phyloP scores from a whole-genome alignment of 2,113 vertebrate species.

The Mormyrus iriodes region DNA sequence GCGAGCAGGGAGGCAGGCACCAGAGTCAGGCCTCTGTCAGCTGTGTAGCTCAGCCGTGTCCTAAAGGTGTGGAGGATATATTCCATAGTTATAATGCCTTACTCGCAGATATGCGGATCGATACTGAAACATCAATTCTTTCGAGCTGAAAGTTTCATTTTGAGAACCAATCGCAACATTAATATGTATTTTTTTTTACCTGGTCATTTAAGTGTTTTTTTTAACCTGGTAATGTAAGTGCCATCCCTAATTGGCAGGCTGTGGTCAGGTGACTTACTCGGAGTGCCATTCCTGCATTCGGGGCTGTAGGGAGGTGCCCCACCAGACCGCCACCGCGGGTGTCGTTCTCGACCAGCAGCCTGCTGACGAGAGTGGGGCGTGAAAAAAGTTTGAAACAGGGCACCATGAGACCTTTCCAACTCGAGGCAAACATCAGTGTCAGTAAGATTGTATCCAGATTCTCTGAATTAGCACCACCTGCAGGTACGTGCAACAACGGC shows the following conservation, averaged over 20 bases:
- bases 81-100: background rate
- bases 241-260: background rate
- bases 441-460: background rate
- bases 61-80: background rate
- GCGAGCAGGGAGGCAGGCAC: background rate
- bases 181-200: too few species aligned
- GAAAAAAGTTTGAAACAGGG: background rate
- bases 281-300: background rate
- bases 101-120: too few species aligned
- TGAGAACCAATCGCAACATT: too few species aligned
- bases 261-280: background rate
- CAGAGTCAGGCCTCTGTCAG: background rate
- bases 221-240: too few species aligned
- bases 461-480: background rate
- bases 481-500: background rate
- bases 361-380: background rate
- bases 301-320: background rate
- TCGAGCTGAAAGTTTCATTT: too few species aligned
- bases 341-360: background rate
- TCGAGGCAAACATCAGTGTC: background rate
- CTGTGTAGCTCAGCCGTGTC: background rate
- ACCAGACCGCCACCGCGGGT: background rate
- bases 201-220: too few species aligned
- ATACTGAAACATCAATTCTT: too few species aligned
- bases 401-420: background rate